Base-by-base conservation (phyloP, 2,113 vertebrate species). In the Ageneiosus marmoratus region DNA sequence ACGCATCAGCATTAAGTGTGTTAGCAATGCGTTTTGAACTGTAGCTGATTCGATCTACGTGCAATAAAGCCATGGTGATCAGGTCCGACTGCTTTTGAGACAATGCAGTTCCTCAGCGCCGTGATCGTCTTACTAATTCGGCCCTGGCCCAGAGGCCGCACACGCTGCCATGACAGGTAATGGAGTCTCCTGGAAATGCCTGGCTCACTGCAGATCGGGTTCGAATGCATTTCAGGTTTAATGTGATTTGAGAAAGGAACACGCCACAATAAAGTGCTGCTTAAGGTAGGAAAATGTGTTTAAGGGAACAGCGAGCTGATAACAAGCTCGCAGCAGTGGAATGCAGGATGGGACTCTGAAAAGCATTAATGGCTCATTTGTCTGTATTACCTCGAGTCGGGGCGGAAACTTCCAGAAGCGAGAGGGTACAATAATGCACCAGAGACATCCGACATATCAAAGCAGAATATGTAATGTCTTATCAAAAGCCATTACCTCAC, bases 261-360 rank as follows among this genome's bases (percentile, higher is more conserved):
- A 94, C 89, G 82, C 93, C 94, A 93, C 93, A 94, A 94, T 94
- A 94, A 94, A 94, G 93, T 94, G 93, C 92, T 94, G 92, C 91
- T 93, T 93, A 92, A 93, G 90, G 86, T 90, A 27, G 87, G 89
- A 90, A 93, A 93, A 92, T 93, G 90, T 81, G 80, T 93, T 93
- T 93, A 90, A 90, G 82, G 82, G 77, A 76, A 82, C 89, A 89
- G 89, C 88, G 84, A 91, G 89, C 88, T 89, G 90, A 93, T 90
- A 93, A 93, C 84, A 79, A 46, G 80, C 81, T 55, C 91, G 91
- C 91, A 90, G 92, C 85, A 86, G 82, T 89, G 89, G 91, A 91
- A 93, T 92, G 91, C 88, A 89, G 90, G 84, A 91, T 77, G 90
- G 89, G 85, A 94, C 90, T 83, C 76, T 56, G 88, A 90, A 93